These are phyloP conservation scores for Meghimatium bilineatum DNA, from an alignment of 2,888 invertebrate genomes.

Conservation along the genomic window DNA sequence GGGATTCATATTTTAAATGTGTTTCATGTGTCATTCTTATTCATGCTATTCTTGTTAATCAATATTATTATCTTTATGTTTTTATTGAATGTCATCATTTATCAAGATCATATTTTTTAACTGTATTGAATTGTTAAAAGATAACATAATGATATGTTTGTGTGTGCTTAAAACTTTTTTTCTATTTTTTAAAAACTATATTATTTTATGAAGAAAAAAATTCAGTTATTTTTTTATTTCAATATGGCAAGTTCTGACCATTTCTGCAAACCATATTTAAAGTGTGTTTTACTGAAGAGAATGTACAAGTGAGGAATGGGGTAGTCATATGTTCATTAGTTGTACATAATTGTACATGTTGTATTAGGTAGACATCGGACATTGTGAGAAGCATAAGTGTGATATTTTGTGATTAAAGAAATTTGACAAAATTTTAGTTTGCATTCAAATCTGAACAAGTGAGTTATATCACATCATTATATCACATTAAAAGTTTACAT, in stretches of 20 bases:
- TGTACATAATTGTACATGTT: neutral
- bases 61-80: neutral
- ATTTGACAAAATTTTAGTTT: too few species aligned
- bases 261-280: neutral
- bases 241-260: neutral
- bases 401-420: neutral
- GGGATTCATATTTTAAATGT: too few species aligned
- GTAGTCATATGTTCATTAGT: neutral
- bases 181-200: neutral
- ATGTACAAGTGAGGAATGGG: neutral
- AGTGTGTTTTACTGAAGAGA: neutral
- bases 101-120: neutral
- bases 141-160: neutral
- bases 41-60: neutral
- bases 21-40: neutral
- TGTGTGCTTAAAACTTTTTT: neutral
- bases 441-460: too few species aligned
- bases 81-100: neutral
- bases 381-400: neutral
- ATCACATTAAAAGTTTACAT: neutral
- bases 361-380: neutral
- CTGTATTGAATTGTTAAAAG: neutral
- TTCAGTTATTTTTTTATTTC: neutral
- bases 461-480: neutral
- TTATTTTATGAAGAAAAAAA: neutral